Percentiles rank a stretch among this genome's conserved stretches.
Conservation (phyloP, 2,113 vertebrate genomes). For the Calypte anna region DNA sequence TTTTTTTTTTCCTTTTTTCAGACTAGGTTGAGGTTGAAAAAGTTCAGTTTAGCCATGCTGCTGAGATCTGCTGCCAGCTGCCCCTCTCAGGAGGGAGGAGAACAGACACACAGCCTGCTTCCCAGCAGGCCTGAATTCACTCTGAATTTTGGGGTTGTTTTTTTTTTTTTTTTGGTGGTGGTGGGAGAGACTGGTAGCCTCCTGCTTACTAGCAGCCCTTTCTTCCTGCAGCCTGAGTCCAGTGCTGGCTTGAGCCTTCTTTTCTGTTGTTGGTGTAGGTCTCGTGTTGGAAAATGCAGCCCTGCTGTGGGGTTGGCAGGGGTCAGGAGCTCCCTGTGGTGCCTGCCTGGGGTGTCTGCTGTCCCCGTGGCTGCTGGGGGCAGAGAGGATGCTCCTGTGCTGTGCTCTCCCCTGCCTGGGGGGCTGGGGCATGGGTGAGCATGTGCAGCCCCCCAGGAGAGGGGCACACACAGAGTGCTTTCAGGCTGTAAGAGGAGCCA, state of each 20-base stretch:
- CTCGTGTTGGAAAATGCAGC: fast-evolving
- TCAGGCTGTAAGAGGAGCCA: not conserved
- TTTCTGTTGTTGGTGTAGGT: not conserved
- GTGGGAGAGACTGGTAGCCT: not conserved
- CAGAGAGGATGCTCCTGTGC: not conserved
- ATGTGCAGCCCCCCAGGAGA: not conserved
- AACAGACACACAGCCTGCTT: not conserved
- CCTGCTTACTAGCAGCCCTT: not conserved
- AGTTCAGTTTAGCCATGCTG: slow-evolving; percentile 7
- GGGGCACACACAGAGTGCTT: not conserved
- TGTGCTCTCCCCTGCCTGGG: not conserved
- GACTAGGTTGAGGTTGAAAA: not conserved
- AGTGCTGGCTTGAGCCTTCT: not conserved
- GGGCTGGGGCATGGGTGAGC: fast-evolving
- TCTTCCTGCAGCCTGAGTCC: not conserved
- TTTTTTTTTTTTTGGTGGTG: not conserved
- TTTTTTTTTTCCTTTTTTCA: not conserved
- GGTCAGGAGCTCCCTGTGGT: not conserved
- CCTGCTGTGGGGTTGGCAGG: not conserved
- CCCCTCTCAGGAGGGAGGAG: not conserved
- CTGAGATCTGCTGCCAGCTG: slow-evolving; percentile 3
- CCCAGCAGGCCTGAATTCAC: fast-evolving
- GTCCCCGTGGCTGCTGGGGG: not conserved
- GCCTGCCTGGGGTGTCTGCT: not conserved
- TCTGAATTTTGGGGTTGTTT: not conserved